Percentiles rank a stretch among this genome's conserved stretches.
phyloP scores from a whole-genome alignment of 2,888 invertebrate species.

The Microctonus aethiopoides region DNA sequence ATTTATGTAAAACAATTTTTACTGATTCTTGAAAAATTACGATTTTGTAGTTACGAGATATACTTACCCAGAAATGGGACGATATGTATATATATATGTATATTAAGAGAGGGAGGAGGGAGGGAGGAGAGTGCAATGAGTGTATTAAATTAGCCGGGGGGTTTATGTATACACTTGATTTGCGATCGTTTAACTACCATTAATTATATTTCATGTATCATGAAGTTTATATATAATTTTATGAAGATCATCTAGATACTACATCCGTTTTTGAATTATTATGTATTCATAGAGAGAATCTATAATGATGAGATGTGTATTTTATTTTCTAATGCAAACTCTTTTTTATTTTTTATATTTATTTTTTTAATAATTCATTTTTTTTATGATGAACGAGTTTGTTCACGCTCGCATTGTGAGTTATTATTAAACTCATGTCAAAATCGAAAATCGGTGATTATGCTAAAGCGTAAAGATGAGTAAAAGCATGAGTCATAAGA shows the following conservation, averaged over 20 bases:
- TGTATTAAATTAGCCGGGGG: not conserved
- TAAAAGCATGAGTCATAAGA: not conserved
- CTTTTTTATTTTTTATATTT: too few species aligned
- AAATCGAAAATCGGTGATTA: constrained; percentile 42
- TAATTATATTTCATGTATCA: constrained; percentile 3
- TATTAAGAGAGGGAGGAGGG: not conserved
- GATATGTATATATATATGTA: not conserved
- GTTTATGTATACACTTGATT: not conserved
- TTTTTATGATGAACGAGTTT: constrained; percentile 6
- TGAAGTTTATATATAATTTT: constrained; percentile 3
- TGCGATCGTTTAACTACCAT: constrained; percentile 9
- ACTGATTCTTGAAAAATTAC: too few species aligned
- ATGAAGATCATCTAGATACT: constrained; percentile 3
- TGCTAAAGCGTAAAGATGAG: constrained; percentile 5
- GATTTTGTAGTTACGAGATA: too few species aligned
- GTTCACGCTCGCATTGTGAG: constrained; percentile 11
- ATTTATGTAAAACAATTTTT: too few species aligned
- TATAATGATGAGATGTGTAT: constrained; percentile 4
- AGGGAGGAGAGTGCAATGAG: not conserved
- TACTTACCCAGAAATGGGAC: not conserved
- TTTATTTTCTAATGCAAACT: constrained; percentile 18
- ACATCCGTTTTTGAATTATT: not conserved
- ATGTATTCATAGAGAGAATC: constrained; percentile 13
- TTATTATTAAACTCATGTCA: constrained; percentile 40
- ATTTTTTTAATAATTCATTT: not conserved